Conservation (phyloP, 2,888 invertebrate genomes). For the Synanthedon tipuliformis region DNA sequence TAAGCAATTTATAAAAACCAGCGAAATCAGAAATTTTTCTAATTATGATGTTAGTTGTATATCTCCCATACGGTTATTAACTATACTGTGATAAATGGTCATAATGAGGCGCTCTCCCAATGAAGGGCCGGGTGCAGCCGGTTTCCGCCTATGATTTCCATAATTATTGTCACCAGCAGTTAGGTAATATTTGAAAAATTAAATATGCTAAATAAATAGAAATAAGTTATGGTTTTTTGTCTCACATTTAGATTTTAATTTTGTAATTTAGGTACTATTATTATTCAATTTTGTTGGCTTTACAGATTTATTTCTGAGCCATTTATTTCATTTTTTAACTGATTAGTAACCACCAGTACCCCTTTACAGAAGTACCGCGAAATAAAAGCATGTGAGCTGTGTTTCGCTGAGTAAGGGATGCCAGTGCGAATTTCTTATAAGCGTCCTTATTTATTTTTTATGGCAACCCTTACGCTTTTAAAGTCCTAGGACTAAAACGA, state of each 20-base stretch:
- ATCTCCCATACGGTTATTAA: too few relatives aligned
- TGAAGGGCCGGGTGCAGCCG: neutral
- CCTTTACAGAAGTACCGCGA: too few relatives aligned
- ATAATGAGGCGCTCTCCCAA: neutral
- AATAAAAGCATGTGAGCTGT: neutral
- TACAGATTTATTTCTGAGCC: neutral
- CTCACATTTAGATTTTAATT: neutral
- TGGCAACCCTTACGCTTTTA: too few relatives aligned
- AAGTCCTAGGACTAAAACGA: too few relatives aligned
- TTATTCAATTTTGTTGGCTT: neutral
- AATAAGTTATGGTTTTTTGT: neutral
- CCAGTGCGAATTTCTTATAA: too few relatives aligned
- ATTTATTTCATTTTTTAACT: too few relatives aligned
- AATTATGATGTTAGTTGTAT: too few relatives aligned
- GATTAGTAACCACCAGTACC: too few relatives aligned
- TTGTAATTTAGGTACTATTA: neutral
- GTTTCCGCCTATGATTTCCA: neutral
- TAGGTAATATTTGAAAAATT: neutral
- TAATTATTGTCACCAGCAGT: neutral
- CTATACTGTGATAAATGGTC: neutral
- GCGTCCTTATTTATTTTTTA: too few relatives aligned
- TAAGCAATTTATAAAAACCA: too few relatives aligned
- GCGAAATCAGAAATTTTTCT: too few relatives aligned
- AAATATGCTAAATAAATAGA: neutral
- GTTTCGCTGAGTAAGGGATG: too few relatives aligned